phyloP scores from a whole-genome alignment of 2,113 vertebrate genomes.

The Felis catus region F.catus_Fca126_mat1.0 CM031428.1:41876001-41876500 shows the following conservation, averaged over 20 bases:
- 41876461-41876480: constrained; percentile 75
- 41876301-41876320: background rate
- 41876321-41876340: background rate
- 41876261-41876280: no score
- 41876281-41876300: background rate
- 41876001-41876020: background rate
- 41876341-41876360: background rate
- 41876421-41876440: constrained; percentile 32
- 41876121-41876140: background rate
- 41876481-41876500: background rate
- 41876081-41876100: background rate
- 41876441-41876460: constrained; percentile 84
- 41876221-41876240: background rate
- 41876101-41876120: background rate
- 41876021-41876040: background rate
- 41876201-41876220: background rate
- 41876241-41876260: constrained; percentile 54
- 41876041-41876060: background rate
- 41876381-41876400: background rate
- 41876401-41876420: constrained; percentile 61
- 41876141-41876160: background rate
- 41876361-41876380: background rate
- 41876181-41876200: background rate
- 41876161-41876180: background rate
- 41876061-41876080: background rate